Evolutionary conservation across 2,888 invertebrate species (phyloP), one percentile per base, ranked within the genome.

Genomic region (Therioaphis trifolii): DNA sequence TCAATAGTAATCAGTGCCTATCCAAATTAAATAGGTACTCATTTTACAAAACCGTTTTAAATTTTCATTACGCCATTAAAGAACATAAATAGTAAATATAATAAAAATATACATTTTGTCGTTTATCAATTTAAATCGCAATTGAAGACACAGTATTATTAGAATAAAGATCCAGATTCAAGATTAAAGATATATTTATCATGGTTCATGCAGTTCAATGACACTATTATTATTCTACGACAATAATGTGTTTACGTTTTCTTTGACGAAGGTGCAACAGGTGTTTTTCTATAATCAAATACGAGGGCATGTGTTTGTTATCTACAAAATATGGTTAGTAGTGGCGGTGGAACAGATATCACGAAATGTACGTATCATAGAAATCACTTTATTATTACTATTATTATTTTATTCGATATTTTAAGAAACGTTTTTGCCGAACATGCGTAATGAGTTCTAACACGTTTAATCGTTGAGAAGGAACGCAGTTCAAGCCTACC

Each of bases 231-330:
- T n/a, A n/a, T n/a, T n/a, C n/a, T n/a, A n/a, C n/a, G n/a, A n/a
- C n/a, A n/a, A n/a, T n/a, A n/a, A n/a, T n/a, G n/a, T n/a, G n/a
- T n/a, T n/a, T n/a, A n/a, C n/a, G n/a, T n/a, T n/a, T n/a, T n/a
- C n/a, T n/a, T n/a, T n/a, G n/a, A n/a, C n/a, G n/a, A 12, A 40
- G 74, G n/a, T 9, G n/a, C 78, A 68, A 78, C 78, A 78, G 78
- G 78, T 78, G 78, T 78, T 78, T 66, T 68, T 18, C 5, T 49
- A 27, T 76, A 63, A 68, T 66, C 66, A 66, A 77, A 76, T 29
- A 66, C 77, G 11, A n/a, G 15, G 35, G 49, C 77, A 66, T 66
- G 77, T 66, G 63, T 52, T 27, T 40, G 66, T 78, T 78, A 78
- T 78, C 78, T 68, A 68, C 40, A 9, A 46, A 76, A 61, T 43